Percentiles rank a stretch among this genome's conserved stretches.
These are phyloP conservation scores for Mobula birostris DNA, from an alignment of 2,113 vertebrate genomes.

Conservation along the genomic window DNA sequence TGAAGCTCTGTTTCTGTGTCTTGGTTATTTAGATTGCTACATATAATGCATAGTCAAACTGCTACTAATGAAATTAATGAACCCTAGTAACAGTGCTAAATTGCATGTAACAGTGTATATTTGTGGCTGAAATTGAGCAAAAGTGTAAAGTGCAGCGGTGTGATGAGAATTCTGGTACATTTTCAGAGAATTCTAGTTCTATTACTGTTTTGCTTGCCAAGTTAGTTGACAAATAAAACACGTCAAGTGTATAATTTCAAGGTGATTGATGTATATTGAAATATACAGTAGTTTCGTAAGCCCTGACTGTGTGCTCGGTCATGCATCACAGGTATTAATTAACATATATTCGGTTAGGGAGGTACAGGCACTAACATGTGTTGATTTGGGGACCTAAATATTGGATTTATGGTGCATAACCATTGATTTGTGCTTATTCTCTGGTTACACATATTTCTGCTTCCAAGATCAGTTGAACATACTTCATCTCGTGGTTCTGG, in stretches of 20 bases:
- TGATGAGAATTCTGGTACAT: not conserved
- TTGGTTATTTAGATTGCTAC: not conserved
- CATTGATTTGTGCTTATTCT: not conserved
- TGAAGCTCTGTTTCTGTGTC: not conserved
- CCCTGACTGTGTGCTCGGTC: no score
- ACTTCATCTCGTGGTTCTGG: not conserved
- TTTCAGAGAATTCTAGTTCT: not conserved
- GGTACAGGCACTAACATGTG: not conserved
- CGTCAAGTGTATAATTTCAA: not conserved
- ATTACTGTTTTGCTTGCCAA: not conserved
- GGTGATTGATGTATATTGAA: not conserved
- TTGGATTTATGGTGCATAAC: no score
- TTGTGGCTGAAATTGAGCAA: not conserved
- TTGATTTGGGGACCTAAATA: no score
- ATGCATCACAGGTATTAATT: not conserved
- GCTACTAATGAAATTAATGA: not conserved
- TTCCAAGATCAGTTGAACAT: not conserved
- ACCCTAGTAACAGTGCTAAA: not conserved
- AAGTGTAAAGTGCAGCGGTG: no score
- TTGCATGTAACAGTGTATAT: not conserved
- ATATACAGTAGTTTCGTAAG: not conserved
- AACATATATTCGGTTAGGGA: not conserved
- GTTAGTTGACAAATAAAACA: not conserved
- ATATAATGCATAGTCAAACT: not conserved
- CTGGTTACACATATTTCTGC: not conserved